Evolutionary conservation across 1,140 invertebrate genomes (phyloP).

Genomic region (Magallana gigas): DNA sequence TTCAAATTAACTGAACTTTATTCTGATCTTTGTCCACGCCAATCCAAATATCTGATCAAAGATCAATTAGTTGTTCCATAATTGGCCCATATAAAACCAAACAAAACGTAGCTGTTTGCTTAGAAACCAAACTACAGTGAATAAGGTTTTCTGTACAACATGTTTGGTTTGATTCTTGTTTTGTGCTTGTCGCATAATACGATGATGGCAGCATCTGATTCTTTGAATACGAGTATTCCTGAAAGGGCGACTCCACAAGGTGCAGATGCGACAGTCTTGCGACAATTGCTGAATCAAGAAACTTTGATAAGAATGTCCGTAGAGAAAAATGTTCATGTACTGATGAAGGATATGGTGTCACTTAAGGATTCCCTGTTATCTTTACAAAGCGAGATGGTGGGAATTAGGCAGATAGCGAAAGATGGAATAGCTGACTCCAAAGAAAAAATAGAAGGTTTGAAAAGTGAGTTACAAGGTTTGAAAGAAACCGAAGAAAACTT

Average conservation of each 20-base stretch:
- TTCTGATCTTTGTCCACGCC: no score
- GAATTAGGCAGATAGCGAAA: not conserved
- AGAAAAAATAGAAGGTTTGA: not conserved
- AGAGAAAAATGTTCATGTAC: not conserved
- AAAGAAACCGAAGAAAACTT: not conserved
- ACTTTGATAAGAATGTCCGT: slow-evolving; percentile 9
- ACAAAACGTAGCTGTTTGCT: no score
- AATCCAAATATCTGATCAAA: no score
- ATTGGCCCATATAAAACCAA: no score
- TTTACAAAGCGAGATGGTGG: not conserved
- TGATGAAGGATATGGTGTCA: slow-evolving; percentile 17
- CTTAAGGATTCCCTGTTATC: not conserved
- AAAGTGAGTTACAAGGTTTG: not conserved
- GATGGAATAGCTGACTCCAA: not conserved
- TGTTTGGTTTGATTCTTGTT: no score
- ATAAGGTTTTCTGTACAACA: no score
- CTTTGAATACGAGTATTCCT: no score
- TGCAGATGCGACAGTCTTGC: not conserved
- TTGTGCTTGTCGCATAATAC: no score
- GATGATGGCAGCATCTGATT: no score
- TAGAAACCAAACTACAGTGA: no score
- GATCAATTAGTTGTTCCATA: no score
- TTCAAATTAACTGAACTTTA: no score
- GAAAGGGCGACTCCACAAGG: not conserved
- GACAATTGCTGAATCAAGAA: slow-evolving; percentile 33